These are phyloP conservation scores for Theocolax elegans DNA, from an alignment of 1,140 invertebrate genomes.

Conservation along the genomic window DNA sequence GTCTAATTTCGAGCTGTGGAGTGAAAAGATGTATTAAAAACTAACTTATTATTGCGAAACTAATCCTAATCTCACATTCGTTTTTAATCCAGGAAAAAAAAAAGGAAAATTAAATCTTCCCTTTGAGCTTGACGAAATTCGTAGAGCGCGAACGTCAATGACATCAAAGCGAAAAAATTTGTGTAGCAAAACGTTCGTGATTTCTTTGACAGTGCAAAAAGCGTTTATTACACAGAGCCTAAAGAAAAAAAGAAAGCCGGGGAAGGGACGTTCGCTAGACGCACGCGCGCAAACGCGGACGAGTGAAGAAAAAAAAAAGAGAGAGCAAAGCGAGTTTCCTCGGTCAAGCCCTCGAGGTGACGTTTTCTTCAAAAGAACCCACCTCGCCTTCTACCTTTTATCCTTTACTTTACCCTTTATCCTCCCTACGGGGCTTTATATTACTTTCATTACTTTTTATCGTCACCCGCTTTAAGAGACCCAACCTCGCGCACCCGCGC, in stretches of 20 bases:
- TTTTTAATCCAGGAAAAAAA: too few species aligned
- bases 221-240: constrained; percentile 47
- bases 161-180: neutral
- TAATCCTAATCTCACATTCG: constrained; percentile 1
- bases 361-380: constrained; percentile 51
- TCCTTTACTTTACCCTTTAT: constrained; percentile 21
- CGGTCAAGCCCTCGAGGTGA: constrained; percentile 49
- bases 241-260: too few species aligned
- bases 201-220: constrained; percentile 41
- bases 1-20: too few species aligned
- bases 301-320: neutral
- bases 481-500: neutral
- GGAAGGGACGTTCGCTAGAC: constrained; percentile 7
- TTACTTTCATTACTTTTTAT: constrained; percentile 64
- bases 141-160: neutral
- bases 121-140: neutral
- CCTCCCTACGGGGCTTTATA: constrained; percentile 47
- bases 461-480: constrained; percentile 55
- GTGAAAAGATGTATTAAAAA: too few species aligned
- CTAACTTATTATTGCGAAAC: constrained; percentile 9
- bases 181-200: constrained; percentile 16
- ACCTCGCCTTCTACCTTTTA: constrained; percentile 32
- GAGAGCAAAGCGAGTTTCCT: constrained; percentile 43
- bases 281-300: neutral
- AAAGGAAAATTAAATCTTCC: constrained; percentile 4